Conservation (phyloP, 2,888 invertebrate species). For the Nysson spinosus region DNA sequence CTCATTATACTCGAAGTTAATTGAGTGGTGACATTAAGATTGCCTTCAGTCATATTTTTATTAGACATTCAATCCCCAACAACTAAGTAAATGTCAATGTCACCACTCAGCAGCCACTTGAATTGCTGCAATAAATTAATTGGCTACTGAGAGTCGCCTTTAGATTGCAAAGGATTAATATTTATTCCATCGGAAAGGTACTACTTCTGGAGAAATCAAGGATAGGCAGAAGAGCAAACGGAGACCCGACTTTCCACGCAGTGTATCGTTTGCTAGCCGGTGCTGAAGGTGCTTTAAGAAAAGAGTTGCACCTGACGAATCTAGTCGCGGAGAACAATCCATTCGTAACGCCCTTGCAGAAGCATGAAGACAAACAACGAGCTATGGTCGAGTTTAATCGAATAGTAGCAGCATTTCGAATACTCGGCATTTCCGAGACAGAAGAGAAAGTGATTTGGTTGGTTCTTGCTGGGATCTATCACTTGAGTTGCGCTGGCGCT, state of each 20-base stretch:
- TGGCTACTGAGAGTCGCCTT: too few species aligned
- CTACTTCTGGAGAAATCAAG: conserved; percentile 89
- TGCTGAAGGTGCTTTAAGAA: conserved; percentile 88
- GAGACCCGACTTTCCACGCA: conserved; percentile 84
- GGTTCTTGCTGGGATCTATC: conserved; percentile 95
- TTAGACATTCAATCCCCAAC: too few species aligned
- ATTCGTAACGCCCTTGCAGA: conserved; percentile 87
- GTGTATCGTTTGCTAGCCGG: conserved; percentile 88
- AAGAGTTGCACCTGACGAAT: conserved; percentile 90
- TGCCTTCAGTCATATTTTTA: too few species aligned
- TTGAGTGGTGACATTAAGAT: too few species aligned
- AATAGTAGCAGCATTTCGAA: conserved; percentile 86
- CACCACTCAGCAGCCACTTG: too few species aligned
- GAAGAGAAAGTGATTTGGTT: conserved; percentile 92
- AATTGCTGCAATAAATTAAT: too few species aligned
- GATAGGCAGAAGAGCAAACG: conserved; percentile 84
- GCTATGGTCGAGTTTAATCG: conserved; percentile 90
- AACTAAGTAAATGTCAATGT: too few species aligned
- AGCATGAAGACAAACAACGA: conserved; percentile 87
- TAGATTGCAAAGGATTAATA: too few species aligned
- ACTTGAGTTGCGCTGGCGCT: conserved; percentile 92
- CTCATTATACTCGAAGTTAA: too few species aligned
- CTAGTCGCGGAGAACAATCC: conserved; percentile 85
- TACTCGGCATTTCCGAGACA: conserved; percentile 85
- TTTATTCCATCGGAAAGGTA: conserved; percentile 75